phyloP scores from a whole-genome alignment of 2,888 invertebrate genomes.

The Drosophila quasianomalipes region DNA sequence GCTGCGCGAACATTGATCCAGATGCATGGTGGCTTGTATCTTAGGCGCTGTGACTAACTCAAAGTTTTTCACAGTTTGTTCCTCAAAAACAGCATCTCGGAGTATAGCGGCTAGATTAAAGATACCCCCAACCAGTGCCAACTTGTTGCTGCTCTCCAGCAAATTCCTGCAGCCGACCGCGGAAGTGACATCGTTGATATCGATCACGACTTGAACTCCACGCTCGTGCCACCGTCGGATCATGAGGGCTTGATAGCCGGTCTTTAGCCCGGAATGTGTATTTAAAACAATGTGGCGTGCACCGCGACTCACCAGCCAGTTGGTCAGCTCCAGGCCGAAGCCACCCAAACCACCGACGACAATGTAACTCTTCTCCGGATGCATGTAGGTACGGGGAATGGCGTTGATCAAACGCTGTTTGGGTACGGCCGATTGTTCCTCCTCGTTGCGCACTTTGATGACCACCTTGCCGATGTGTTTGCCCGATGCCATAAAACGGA shows the following conservation, averaged over 20 bases:
- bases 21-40: conserved; percentile 91
- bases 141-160: conserved; percentile 87
- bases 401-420: conserved; percentile 89
- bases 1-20: conserved; percentile 92
- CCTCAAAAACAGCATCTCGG: conserved; percentile 94
- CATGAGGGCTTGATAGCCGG: conserved; percentile 96
- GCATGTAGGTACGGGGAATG: conserved; percentile 94
- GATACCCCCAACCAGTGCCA: conserved; percentile 93
- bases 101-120: conserved; percentile 98
- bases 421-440: conserved; percentile 86
- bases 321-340: conserved; percentile 96
- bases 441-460: conserved; percentile 94
- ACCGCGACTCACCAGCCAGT: conserved; percentile 95
- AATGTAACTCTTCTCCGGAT: conserved; percentile 91
- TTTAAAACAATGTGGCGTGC: conserved; percentile 94
- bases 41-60: conserved; percentile 93
- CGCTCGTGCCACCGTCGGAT: conserved; percentile 89
- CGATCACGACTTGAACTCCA: conserved; percentile 89
- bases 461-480: conserved; percentile 99
- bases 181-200: conserved; percentile 88
- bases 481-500: conserved; percentile 97
- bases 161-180: conserved; percentile 88
- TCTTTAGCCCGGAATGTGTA: conserved; percentile 95
- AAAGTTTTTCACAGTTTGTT: conserved; percentile 92
- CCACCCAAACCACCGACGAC: conserved; percentile 97